phyloP scores from a whole-genome alignment of 2,113 vertebrate species.

The Corvus moneduloides region DNA sequence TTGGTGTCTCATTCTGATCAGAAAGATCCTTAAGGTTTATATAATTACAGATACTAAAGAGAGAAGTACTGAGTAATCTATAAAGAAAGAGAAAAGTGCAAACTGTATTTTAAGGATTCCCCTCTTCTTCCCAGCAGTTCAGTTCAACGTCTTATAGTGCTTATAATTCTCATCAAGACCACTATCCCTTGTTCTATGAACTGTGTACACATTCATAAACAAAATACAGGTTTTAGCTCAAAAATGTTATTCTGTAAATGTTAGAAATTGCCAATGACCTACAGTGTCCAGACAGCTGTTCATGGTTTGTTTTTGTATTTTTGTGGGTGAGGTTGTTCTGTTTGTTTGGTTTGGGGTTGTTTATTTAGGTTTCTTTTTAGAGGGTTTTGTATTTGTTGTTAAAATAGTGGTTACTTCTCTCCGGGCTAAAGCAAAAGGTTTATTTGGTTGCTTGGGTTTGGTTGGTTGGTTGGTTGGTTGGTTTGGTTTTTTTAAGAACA shows the following conservation, averaged over 20 bases:
- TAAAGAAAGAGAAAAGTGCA: background rate
- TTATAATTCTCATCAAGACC: background rate
- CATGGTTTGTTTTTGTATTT: background rate
- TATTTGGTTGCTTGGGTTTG: accelerated
- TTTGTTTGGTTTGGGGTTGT: background rate
- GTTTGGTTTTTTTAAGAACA: background rate
- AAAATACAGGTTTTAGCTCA: background rate
- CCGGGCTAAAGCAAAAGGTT: background rate
- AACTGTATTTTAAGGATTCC: background rate
- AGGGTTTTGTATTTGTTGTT: background rate
- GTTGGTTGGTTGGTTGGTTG: accelerated
- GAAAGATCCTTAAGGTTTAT: background rate
- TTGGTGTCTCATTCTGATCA: background rate
- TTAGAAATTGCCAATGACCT: background rate
- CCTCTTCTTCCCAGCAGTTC: background rate
- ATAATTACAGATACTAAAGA: background rate
- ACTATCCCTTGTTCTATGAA: background rate
- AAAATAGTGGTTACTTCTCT: background rate
- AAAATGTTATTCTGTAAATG: background rate
- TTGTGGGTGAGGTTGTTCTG: background rate
- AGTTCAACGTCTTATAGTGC: background rate
- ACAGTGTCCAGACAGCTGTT: background rate
- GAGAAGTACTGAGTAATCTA: background rate
- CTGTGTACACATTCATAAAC: background rate
- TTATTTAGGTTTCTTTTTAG: background rate